Percentiles rank a stretch among this genome's conserved stretches.
Conservation (phyloP, 1,140 invertebrate genomes). For the Formica exsecta region DNA sequence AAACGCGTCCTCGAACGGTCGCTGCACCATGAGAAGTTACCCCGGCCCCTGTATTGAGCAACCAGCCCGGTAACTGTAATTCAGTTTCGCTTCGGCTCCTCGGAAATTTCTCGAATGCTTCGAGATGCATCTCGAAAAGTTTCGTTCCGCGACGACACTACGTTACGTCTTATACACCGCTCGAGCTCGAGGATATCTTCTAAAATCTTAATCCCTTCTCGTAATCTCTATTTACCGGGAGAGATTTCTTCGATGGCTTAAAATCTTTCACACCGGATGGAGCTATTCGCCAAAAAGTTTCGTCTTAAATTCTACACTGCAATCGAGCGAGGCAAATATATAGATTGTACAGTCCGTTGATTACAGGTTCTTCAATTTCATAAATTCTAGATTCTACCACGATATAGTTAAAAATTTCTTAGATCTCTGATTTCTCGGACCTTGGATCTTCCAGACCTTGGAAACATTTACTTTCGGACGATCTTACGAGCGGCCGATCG, state of each 20-base stretch:
- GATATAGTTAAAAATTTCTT: background rate
- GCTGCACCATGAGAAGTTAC: slow-evolving; percentile 82
- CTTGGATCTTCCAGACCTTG: slow-evolving; percentile 21
- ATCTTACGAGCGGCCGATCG: background rate
- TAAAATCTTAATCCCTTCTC: background rate
- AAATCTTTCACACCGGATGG: background rate
- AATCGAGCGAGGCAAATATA: background rate
- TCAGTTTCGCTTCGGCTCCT: slow-evolving; percentile 78
- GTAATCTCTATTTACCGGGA: background rate
- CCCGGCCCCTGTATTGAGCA: slow-evolving; percentile 83
- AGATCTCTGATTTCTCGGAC: background rate
- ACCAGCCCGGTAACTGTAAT: slow-evolving; percentile 80
- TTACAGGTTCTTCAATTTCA: slow-evolving; percentile 4
- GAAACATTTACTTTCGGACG: slow-evolving; percentile 19
- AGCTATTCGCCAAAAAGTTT: background rate
- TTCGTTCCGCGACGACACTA: background rate
- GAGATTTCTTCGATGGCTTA: background rate
- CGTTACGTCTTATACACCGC: background rate
- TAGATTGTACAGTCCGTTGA: background rate
- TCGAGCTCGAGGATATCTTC: background rate
- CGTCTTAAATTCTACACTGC: background rate
- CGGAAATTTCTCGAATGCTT: slow-evolving; percentile 78
- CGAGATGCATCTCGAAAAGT: slow-evolving; percentile 27
- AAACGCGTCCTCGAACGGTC: slow-evolving; percentile 86
- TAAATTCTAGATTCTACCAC: background rate